Conservation (phyloP, 2,113 vertebrate species). For the Ibidorhyncha struthersii region DNA sequence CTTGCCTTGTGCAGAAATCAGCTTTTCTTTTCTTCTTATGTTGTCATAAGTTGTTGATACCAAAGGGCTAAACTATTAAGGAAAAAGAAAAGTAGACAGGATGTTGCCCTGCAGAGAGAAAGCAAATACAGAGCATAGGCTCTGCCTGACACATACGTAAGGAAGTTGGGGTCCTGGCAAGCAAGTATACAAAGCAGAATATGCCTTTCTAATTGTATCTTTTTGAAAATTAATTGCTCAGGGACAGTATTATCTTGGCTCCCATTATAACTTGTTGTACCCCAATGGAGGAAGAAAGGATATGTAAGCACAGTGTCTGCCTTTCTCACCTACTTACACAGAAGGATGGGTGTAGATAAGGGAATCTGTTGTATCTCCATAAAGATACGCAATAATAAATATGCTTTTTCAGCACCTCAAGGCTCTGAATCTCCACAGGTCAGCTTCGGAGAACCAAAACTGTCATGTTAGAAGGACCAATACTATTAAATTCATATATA, state of each 20-base stretch:
- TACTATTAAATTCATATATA: background rate
- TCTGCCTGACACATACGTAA: background rate
- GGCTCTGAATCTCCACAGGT: background rate
- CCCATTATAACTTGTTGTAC: background rate
- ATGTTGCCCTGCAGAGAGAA: conserved; percentile 8
- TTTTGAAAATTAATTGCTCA: background rate
- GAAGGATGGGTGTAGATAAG: background rate
- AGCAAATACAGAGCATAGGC: background rate
- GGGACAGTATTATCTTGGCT: background rate
- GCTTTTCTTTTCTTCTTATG: conserved; percentile 17
- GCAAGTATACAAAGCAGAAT: background rate
- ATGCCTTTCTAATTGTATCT: background rate
- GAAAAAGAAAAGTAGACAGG: background rate
- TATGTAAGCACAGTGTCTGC: background rate
- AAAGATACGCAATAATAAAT: background rate
- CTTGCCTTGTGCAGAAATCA: background rate
- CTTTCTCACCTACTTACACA: background rate
- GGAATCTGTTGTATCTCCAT: background rate
- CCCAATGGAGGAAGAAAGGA: background rate
- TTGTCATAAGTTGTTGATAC: conserved; percentile 31
- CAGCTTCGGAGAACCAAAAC: background rate
- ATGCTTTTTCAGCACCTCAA: background rate
- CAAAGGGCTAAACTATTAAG: conserved; percentile 12
- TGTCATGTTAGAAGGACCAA: background rate
- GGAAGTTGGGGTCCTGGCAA: background rate